Evolutionary conservation across 1,140 invertebrate species (phyloP).

Genomic region (Drosophila pachea): DNA sequence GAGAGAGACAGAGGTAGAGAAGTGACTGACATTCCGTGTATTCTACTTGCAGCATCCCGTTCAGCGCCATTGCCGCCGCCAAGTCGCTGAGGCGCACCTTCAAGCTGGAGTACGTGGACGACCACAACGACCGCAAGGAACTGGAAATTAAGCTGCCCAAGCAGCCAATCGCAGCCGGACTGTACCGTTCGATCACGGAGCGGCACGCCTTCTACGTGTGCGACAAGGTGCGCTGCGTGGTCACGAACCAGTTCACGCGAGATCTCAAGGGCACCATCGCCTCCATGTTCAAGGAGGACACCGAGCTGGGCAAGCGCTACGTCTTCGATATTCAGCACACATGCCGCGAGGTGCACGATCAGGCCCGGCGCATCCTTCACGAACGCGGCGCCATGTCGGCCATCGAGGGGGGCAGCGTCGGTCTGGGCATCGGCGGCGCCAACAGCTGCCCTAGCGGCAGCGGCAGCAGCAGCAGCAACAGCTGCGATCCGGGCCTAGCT

Average conservation of each 20-base stretch:
- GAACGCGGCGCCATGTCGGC: constrained; percentile 71
- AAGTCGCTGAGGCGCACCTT: constrained; percentile 87
- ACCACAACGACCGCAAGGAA: constrained; percentile 84
- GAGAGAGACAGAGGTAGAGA: too few species aligned
- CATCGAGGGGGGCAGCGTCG: constrained; percentile 15
- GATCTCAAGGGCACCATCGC: constrained; percentile 95
- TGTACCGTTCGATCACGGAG: constrained; percentile 93
- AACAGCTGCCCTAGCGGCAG: too few species aligned
- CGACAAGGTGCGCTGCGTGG: constrained; percentile 91
- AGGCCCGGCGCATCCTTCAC: constrained; percentile 87
- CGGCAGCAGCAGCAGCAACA: not conserved
- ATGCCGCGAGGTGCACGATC: constrained; percentile 92
- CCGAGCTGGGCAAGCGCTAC: constrained; percentile 90
- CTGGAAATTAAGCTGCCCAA: constrained; percentile 90
- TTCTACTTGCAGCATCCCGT: constrained; percentile 85
- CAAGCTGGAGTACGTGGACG: constrained; percentile 86
- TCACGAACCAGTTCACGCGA: constrained; percentile 91
- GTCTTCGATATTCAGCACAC: constrained; percentile 93
- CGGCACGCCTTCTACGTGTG: constrained; percentile 95
- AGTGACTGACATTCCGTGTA: too few species aligned
- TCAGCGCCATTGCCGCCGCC: constrained; percentile 89
- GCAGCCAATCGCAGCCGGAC: constrained; percentile 86
- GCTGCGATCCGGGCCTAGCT: constrained; percentile 16
- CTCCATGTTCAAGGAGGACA: constrained; percentile 94
- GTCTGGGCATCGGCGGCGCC: too few species aligned